Evolutionary conservation across 2,888 invertebrate species (phyloP).

Genomic region (Portevinia maculata): DNA sequence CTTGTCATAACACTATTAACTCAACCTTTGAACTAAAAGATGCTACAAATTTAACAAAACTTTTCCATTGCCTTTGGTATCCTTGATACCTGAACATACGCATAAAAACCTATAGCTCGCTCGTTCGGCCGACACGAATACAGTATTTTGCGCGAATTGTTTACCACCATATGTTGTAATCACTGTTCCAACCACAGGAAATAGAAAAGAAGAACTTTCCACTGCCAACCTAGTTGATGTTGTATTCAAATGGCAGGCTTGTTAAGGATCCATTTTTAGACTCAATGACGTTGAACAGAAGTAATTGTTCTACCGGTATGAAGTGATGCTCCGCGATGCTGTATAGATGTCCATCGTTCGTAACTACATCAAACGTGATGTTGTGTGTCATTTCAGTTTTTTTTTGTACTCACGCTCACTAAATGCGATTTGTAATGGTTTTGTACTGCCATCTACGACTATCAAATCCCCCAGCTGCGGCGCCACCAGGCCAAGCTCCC

Average conservation of each 20-base stretch:
- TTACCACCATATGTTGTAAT: background rate
- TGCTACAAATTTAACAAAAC: too few relatives aligned
- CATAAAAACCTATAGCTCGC: too few relatives aligned
- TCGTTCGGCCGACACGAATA: conserved; percentile 18
- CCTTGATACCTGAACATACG: too few relatives aligned
- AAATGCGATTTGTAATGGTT: conserved; percentile 40
- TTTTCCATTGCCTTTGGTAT: too few relatives aligned
- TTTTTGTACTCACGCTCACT: conserved; percentile 33
- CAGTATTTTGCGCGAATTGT: conserved; percentile 23
- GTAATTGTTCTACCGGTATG: conserved; percentile 36
- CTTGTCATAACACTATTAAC: too few relatives aligned
- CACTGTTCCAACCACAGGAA: conserved; percentile 15
- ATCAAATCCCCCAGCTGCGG: background rate
- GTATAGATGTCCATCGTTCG: too few relatives aligned
- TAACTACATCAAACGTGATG: conserved; percentile 6
- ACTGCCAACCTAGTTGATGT: background rate
- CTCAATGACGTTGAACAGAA: conserved; percentile 56
- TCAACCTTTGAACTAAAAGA: too few relatives aligned
- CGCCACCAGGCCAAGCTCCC: background rate
- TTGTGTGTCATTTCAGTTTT: conserved; percentile 28
- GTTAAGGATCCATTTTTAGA: conserved; percentile 42
- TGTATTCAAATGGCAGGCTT: conserved; percentile 32
- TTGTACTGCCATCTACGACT: conserved; percentile 22
- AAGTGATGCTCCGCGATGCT: conserved; percentile 40
- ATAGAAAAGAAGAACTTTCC: conserved; percentile 1